Evolutionary conservation across 1,140 invertebrate genomes (phyloP).

Genomic region (Tetramorium simillimum): DNA sequence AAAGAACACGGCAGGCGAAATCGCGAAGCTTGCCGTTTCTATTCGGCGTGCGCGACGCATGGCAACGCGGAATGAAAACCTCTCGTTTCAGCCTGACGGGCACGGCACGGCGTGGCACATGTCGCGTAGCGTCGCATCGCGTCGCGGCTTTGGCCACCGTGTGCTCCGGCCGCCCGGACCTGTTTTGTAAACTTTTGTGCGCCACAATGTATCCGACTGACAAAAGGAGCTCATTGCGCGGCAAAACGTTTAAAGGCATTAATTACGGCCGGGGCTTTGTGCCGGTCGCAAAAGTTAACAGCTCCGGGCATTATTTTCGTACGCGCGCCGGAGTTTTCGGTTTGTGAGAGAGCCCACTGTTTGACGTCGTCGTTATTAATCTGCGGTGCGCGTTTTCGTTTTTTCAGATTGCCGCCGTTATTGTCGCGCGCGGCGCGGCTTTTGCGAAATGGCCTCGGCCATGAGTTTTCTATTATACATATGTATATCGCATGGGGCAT

Average conservation of each 20-base stretch:
- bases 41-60: constrained; percentile 22
- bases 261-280: constrained; percentile 71
- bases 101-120: neutral
- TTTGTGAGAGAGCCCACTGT: constrained; percentile 47
- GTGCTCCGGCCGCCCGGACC: constrained; percentile 22
- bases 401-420: constrained; percentile 18
- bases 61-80: constrained; percentile 59
- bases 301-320: constrained; percentile 69
- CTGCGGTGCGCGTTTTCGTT: neutral
- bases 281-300: constrained; percentile 55
- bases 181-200: constrained; percentile 70
- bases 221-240: constrained; percentile 67
- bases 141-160: constrained; percentile 36
- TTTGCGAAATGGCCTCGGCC: constrained; percentile 4
- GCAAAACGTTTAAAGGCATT: constrained; percentile 69
- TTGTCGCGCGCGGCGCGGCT: neutral
- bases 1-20: constrained; percentile 50
- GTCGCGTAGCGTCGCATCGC: neutral
- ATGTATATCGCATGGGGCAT: neutral
- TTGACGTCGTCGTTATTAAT: constrained; percentile 55
- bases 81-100: constrained; percentile 53
- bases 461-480: constrained; percentile 4
- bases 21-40: constrained; percentile 35
- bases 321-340: constrained; percentile 60
- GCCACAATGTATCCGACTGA: constrained; percentile 63